A percentile compares a stretch with the other conserved stretches of the same genome.
These are phyloP conservation scores for Theristicus caerulescens DNA, from an alignment of 2,113 vertebrate species.

Conservation along the genomic window DNA sequence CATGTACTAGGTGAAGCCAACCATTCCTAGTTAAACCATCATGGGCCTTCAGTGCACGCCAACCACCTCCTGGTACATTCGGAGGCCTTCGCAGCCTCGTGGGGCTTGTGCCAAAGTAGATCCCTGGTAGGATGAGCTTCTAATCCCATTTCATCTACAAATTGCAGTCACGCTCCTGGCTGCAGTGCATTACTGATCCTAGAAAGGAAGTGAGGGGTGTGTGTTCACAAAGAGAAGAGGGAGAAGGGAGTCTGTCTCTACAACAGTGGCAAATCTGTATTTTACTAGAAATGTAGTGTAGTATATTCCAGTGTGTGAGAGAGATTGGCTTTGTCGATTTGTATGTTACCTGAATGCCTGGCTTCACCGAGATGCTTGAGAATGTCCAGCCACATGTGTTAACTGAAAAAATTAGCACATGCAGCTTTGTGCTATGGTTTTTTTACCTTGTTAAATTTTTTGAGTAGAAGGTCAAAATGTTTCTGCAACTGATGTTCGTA, in stretches of 20 bases:
- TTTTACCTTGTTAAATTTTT: not conserved
- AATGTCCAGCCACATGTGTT: accelerated
- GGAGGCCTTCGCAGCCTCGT: not conserved
- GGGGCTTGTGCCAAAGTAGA: not conserved
- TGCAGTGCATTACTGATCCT: not conserved
- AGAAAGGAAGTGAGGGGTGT: not conserved
- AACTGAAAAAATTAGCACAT: not conserved
- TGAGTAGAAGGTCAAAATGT: not conserved
- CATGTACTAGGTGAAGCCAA: not conserved
- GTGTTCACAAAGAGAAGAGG: not conserved
- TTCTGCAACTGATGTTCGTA: not conserved
- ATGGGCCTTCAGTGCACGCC: not conserved
- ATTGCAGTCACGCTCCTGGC: not conserved
- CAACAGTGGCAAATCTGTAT: not conserved
- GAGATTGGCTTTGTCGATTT: not conserved
- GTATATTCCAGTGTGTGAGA: not conserved
- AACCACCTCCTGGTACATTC: not conserved
- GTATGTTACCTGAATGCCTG: not conserved
- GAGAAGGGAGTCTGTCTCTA: not conserved
- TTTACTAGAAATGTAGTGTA: not conserved
- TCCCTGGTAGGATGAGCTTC: not conserved
- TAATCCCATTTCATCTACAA: not conserved
- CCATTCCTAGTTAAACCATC: not conserved
- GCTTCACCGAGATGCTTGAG: not conserved
- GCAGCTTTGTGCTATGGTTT: not conserved